Conservation (phyloP, 2,113 vertebrate species). For the Pithys albifrons region DNA sequence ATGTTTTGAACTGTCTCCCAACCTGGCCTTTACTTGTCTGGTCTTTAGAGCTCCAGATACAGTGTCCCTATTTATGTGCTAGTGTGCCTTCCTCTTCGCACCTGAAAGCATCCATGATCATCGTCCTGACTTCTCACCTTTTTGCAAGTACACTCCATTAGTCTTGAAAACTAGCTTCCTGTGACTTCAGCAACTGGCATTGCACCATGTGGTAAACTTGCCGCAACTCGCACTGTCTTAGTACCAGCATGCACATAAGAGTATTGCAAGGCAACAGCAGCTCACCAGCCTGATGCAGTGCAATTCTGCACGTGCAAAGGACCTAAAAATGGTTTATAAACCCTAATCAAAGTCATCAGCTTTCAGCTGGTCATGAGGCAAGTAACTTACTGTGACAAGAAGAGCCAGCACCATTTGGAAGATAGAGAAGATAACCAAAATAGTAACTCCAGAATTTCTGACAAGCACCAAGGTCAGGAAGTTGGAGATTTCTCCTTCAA, state of each 20-base stretch:
- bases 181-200: background rate
- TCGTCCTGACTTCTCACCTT: background rate
- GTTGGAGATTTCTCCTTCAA: background rate
- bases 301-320: background rate
- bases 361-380: background rate
- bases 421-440: background rate
- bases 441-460: background rate
- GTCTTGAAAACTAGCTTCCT: background rate
- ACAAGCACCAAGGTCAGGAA: background rate
- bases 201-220: background rate
- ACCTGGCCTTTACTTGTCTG: background rate
- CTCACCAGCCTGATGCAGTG: background rate
- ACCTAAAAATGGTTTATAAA: background rate
- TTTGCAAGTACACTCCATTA: background rate
- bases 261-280: background rate
- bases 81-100: background rate
- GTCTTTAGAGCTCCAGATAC: background rate
- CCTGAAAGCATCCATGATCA: background rate
- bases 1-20: background rate
- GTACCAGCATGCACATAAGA: background rate
- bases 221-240: background rate
- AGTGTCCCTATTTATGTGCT: background rate
- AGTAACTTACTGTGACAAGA: background rate
- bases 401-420: background rate
- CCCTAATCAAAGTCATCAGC: background rate